Conservation (phyloP, 2,888 invertebrate genomes). For the Epistrophe grossulariae region DNA sequence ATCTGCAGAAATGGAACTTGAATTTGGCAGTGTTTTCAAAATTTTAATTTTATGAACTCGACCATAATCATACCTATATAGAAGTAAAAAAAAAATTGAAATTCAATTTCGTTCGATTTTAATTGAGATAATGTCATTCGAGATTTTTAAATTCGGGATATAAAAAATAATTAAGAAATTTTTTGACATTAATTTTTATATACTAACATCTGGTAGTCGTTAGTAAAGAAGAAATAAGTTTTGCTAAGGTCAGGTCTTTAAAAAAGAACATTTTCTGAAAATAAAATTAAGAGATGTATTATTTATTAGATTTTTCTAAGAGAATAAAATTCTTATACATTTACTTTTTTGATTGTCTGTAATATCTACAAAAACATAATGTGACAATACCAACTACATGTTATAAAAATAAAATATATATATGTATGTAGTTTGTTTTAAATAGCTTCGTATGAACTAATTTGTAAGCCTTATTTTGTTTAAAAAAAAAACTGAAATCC, state of each 20-base stretch:
- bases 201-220: neutral
- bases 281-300: slow-evolving; percentile 12
- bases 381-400: neutral
- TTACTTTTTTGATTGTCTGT: slow-evolving; percentile 22
- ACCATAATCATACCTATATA: too few relatives aligned
- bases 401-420: neutral
- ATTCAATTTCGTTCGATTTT: neutral
- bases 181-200: slow-evolving; percentile 1
- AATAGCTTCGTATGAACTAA: neutral
- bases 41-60: too few relatives aligned
- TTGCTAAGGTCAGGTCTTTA: slow-evolving; percentile 53
- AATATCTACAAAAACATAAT: neutral
- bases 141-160: neutral
- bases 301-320: neutral
- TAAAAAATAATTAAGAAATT: neutral
- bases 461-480: neutral
- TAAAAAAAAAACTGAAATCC: neutral
- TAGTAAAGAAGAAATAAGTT: slow-evolving; percentile 26
- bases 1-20: too few relatives aligned
- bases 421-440: neutral
- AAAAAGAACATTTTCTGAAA: slow-evolving; percentile 66
- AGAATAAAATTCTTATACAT: neutral
- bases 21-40: too few relatives aligned
- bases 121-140: neutral
- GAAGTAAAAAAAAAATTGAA: neutral